phyloP scores from a whole-genome alignment of 2,888 invertebrate species.

The Anaspis maculata region DNA sequence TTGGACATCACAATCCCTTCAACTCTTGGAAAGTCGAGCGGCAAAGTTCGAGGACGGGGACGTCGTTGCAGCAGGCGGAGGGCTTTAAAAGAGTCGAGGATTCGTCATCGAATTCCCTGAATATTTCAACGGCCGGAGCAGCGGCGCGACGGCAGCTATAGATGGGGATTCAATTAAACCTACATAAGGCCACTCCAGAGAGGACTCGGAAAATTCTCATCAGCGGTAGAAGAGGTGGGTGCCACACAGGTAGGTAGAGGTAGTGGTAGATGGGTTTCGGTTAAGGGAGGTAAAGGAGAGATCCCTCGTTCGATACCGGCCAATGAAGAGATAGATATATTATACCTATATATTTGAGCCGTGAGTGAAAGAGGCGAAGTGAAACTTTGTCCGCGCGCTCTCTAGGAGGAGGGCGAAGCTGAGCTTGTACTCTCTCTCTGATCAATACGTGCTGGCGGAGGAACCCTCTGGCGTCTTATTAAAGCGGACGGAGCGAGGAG shows the following conservation, averaged over 20 bases:
- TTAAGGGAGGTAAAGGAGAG: constrained; percentile 8
- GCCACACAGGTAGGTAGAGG: too few species aligned
- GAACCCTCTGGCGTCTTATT: constrained; percentile 33
- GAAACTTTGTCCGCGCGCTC: constrained; percentile 30
- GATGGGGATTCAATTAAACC: constrained; percentile 32
- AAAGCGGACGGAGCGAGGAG: constrained; percentile 28
- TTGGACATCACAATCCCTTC: too few species aligned
- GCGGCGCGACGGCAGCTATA: constrained; percentile 13
- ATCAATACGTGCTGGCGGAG: constrained; percentile 32
- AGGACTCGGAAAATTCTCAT: constrained; percentile 21
- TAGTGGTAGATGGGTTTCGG: too few species aligned
- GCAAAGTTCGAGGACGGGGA: too few species aligned
- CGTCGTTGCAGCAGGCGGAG: too few species aligned
- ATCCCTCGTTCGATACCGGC: constrained; percentile 19
- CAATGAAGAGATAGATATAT: constrained; percentile 19
- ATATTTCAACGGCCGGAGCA: constrained; percentile 13
- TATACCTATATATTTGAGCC: constrained; percentile 25
- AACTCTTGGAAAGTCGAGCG: too few species aligned
- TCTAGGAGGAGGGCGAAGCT: constrained; percentile 21
- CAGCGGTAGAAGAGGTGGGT: too few species aligned
- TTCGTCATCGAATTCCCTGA: constrained; percentile 4
- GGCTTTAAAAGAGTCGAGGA: neutral
- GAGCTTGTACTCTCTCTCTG: constrained; percentile 24
- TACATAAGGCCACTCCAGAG: constrained; percentile 26
- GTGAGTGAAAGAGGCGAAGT: constrained; percentile 28